A percentile compares a stretch with the other conserved stretches of the same genome.
These are phyloP conservation scores for Oenanthe oenanthe DNA, from an alignment of 2,113 vertebrate genomes.

Conservation along the genomic window DNA sequence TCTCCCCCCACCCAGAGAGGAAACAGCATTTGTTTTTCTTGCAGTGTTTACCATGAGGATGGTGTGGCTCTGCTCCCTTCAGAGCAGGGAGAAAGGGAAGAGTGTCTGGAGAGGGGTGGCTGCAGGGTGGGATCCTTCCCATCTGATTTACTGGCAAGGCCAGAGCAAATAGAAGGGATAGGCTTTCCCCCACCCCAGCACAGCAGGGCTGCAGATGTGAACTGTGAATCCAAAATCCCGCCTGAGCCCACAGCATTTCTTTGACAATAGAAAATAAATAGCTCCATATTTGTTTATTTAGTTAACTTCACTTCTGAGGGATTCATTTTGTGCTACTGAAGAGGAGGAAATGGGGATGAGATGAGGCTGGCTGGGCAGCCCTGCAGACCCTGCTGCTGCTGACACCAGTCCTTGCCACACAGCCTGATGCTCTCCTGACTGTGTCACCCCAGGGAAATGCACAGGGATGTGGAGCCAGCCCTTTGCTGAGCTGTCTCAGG, in stretches of 20 bases:
- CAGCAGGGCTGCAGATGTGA: slow-evolving; percentile 64
- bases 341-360: background rate
- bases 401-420: background rate
- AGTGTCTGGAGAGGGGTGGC: background rate
- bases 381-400: background rate
- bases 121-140: slow-evolving; percentile 26
- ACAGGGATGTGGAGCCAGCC: accelerated
- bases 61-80: accelerated
- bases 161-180: slow-evolving; percentile 18
- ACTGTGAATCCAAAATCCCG: slow-evolving; percentile 3
- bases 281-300: slow-evolving; percentile 64
- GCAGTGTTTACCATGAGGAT: background rate
- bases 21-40: slow-evolving; percentile 19
- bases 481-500: background rate
- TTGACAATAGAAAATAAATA: slow-evolving; percentile 61
- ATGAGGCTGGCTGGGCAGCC: background rate
- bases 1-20: background rate
- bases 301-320: slow-evolving; percentile 59
- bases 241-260: slow-evolving; percentile 44
- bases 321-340: slow-evolving; percentile 54
- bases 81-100: background rate
- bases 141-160: background rate
- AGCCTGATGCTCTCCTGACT: background rate
- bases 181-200: background rate
- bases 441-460: background rate